Conservation (phyloP, 1,140 invertebrate species). For the Riptortus pedestris region DNA sequence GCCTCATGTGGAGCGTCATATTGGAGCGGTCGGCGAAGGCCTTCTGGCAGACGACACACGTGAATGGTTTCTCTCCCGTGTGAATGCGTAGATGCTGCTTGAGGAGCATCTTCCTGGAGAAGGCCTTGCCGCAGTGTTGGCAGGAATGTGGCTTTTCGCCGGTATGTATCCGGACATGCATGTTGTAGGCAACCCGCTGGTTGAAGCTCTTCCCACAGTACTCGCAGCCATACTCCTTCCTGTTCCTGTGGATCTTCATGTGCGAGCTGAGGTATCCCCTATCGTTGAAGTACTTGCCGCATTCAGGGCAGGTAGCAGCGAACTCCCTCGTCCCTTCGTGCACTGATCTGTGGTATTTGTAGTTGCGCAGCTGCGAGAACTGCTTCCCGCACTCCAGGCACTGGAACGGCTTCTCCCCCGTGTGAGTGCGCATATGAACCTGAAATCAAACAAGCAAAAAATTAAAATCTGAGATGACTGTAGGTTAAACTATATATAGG, state of each 20-base stretch:
- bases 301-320: conserved; percentile 45
- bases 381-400: conserved; percentile 45
- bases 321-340: conserved; percentile 34
- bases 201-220: conserved; percentile 53
- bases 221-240: conserved; percentile 44
- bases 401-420: conserved; percentile 54
- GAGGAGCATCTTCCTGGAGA: conserved; percentile 69
- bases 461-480: background rate
- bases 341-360: conserved; percentile 33
- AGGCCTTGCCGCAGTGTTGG: conserved; percentile 71
- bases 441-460: conserved; percentile 22
- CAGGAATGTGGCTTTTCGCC: conserved; percentile 79
- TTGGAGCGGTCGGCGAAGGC: conserved; percentile 72
- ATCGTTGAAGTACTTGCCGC: conserved; percentile 48
- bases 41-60: conserved; percentile 55
- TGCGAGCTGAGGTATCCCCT: conserved; percentile 38
- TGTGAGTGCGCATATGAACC: conserved; percentile 54
- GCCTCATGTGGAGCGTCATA: conserved; percentile 64
- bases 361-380: conserved; percentile 38
- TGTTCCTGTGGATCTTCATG: conserved; percentile 34
- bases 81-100: conserved; percentile 68
- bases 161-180: conserved; percentile 69
- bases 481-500: too few species aligned
- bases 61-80: conserved; percentile 65
- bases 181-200: conserved; percentile 63